These are phyloP conservation scores for Lasioglossum baleicum DNA, from an alignment of 1,140 invertebrate genomes.

Conservation along the genomic window DNA sequence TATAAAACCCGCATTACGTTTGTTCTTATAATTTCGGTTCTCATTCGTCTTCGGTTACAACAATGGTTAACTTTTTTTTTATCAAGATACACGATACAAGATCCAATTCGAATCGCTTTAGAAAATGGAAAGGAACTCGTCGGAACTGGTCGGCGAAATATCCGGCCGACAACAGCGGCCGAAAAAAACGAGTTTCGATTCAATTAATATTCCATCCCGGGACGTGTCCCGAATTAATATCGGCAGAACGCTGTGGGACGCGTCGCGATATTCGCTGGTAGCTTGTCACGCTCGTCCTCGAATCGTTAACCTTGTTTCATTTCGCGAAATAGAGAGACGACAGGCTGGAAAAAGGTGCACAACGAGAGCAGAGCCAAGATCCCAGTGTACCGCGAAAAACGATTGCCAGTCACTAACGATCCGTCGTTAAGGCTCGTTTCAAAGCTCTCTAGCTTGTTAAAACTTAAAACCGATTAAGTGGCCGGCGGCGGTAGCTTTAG, in stretches of 20 bases:
- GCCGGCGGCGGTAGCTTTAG: no score
- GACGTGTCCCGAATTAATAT: conserved; percentile 44
- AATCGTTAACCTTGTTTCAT: conserved; percentile 28
- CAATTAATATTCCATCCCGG: conserved; percentile 39
- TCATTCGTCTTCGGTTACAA: no score
- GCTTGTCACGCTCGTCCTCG: conserved; percentile 32
- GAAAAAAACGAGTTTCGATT: conserved; percentile 29
- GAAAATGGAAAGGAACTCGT: no score
- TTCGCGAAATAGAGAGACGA: conserved; percentile 23
- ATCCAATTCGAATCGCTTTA: no score
- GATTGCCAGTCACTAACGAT: conserved; percentile 14
- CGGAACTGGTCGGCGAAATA: not conserved
- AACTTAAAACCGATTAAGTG: not conserved
- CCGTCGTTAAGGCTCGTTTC: not conserved
- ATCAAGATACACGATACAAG: no score
- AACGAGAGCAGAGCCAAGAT: not conserved
- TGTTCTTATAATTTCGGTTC: no score
- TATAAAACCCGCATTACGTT: no score
- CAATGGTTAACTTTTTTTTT: no score
- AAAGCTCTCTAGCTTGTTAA: not conserved
- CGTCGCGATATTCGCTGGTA: conserved; percentile 15
- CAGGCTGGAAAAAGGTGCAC: not conserved
- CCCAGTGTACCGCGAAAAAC: not conserved
- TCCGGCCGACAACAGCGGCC: not conserved
- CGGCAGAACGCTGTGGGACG: conserved; percentile 3